Conservation (phyloP, 2,888 invertebrate species). For the Ectemnius continuus region DNA sequence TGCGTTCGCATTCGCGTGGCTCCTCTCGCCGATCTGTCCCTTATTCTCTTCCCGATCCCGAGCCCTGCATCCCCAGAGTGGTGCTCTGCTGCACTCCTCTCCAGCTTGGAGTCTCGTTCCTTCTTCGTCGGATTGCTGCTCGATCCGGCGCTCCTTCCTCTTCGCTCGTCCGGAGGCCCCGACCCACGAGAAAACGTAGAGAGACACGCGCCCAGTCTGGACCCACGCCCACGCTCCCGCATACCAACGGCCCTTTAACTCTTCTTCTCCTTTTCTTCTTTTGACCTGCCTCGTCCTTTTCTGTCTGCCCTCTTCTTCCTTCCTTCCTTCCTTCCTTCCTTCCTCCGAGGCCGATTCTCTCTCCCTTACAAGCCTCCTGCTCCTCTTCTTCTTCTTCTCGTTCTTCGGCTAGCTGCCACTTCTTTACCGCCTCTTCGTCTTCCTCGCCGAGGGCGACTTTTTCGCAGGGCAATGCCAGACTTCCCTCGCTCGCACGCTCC, state of each 20-base stretch:
- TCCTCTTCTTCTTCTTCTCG: slow-evolving; percentile 17
- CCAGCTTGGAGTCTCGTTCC: slow-evolving; percentile 26
- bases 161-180: slow-evolving; percentile 11
- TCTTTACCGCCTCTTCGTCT: slow-evolving; percentile 1
- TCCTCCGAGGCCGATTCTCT: slow-evolving; percentile 3
- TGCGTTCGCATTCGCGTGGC: slow-evolving; percentile 57
- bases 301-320: slow-evolving; percentile 11
- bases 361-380: background rate
- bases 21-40: slow-evolving; percentile 56
- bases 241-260: slow-evolving; percentile 69
- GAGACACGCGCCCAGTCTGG: slow-evolving; percentile 57
- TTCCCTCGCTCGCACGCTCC: no score
- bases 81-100: slow-evolving; percentile 18
- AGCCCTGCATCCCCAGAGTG: slow-evolving; percentile 46
- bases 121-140: slow-evolving; percentile 20
- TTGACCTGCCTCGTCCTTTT: slow-evolving; percentile 3
- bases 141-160: background rate
- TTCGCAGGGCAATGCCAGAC: no score
- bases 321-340: slow-evolving; percentile 8
- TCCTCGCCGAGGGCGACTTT: no score
- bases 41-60: slow-evolving; percentile 59
- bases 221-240: slow-evolving; percentile 67
- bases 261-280: slow-evolving; percentile 30
- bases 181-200: slow-evolving; percentile 33
- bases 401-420: slow-evolving; percentile 17